A percentile compares a stretch with the other conserved stretches of the same genome.
phyloP scores from a whole-genome alignment of 2,888 invertebrate species.

The Dusona sp. region DNA sequence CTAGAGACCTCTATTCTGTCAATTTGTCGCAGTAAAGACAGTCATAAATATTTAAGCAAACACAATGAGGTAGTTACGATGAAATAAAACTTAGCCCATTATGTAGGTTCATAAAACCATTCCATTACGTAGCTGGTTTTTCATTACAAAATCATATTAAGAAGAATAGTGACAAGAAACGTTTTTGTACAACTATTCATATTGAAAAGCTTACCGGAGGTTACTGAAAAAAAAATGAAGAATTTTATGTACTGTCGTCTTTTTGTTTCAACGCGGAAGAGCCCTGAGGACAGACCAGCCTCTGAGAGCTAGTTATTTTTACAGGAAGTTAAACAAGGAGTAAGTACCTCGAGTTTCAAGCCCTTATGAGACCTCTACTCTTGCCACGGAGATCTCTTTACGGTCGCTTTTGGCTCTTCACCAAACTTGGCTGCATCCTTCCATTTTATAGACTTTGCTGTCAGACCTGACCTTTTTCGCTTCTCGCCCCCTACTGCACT shows the following conservation, averaged over 20 bases:
- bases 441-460: conserved; percentile 17
- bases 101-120: conserved; percentile 75
- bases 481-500: neutral
- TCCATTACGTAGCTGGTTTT: conserved; percentile 66
- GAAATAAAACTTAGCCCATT: conserved; percentile 76
- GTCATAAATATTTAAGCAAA: neutral
- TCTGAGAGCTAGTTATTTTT: conserved; percentile 36
- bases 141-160: neutral
- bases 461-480: conserved; percentile 1
- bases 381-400: conserved; percentile 20
- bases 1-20: neutral
- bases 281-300: conserved; percentile 27
- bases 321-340: conserved; percentile 44
- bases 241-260: conserved; percentile 25
- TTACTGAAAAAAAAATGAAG: conserved; percentile 27
- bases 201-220: conserved; percentile 18
- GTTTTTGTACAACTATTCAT: conserved; percentile 3
- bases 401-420: conserved; percentile 54
- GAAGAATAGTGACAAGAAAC: neutral
- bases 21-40: neutral
- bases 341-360: conserved; percentile 14
- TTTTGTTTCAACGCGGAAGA: conserved; percentile 35
- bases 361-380: conserved; percentile 25
- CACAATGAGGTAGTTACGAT: conserved; percentile 53
- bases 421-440: conserved; percentile 40